A percentile compares a stretch with the other conserved stretches of the same genome.
Conservation (phyloP, 2,888 invertebrate genomes). For the Idaea aversata region DNA sequence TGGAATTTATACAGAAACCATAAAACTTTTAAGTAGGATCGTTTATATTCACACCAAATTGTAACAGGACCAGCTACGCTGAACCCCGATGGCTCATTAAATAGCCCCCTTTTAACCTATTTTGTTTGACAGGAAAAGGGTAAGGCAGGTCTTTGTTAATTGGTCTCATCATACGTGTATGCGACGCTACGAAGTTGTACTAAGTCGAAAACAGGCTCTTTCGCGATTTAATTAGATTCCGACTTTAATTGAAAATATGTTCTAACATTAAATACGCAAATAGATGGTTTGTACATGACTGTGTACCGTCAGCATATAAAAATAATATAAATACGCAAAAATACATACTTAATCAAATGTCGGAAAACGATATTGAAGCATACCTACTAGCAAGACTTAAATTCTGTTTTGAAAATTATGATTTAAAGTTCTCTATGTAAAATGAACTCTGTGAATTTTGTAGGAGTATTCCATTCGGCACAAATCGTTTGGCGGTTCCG, state of each 20-base stretch:
- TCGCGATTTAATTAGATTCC: constrained; percentile 65
- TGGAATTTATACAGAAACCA: constrained; percentile 70
- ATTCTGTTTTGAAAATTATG: too few relatives aligned
- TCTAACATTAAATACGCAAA: constrained; percentile 57
- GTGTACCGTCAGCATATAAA: background rate
- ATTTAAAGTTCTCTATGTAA: too few relatives aligned
- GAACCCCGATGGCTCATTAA: constrained; percentile 34
- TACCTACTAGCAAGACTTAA: too few relatives aligned
- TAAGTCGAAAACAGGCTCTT: constrained; percentile 63
- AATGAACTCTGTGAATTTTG: too few relatives aligned
- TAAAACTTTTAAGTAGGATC: constrained; percentile 73
- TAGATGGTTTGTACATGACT: constrained; percentile 48
- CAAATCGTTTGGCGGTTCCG: too few relatives aligned
- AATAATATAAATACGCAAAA: too few relatives aligned
- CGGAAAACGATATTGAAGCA: too few relatives aligned
- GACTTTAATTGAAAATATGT: constrained; percentile 67
- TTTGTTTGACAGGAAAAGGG: constrained; percentile 19
- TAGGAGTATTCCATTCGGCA: too few relatives aligned
- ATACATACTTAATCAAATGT: too few relatives aligned
- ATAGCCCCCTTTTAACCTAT: constrained; percentile 18
- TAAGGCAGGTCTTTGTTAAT: constrained; percentile 32
- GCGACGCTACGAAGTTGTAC: constrained; percentile 51
- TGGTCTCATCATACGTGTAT: constrained; percentile 52
- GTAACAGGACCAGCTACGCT: constrained; percentile 42
- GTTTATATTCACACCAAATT: constrained; percentile 66